Evolutionary conservation across 2,797 vertebrate genomes (phyloP), one percentile per base, ranked within the genome.

Genomic region (Alectoris magna): DNA sequence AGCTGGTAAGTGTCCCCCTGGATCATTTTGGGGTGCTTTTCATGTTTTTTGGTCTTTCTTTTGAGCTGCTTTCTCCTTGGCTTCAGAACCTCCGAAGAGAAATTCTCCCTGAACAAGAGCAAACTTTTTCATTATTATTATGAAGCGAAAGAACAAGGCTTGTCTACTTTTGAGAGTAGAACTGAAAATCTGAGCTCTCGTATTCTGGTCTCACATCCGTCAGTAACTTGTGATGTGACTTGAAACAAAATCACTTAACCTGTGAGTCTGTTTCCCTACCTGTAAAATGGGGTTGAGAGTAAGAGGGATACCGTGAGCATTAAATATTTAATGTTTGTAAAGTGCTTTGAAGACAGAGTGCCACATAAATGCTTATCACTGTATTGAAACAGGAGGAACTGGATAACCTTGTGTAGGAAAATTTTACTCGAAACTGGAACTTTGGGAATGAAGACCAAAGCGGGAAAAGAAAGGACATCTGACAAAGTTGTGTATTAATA

Each of bases 181-280:
- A 84, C 79, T 84, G 73, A 91, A 88, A 90, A 86, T 84, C 56
- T 3, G 62, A 92, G 71, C 71, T 96, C 85, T 46, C 79, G 48
- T 82, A 87, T 94, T 95, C 89, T 48, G 43, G 56, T 93, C 87
- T 92, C 91, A 90, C 66, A 77, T 90, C 64, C 11, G 6, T 83
- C 87, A 84, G 83, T 90, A 90, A 92, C 73, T 92, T 95, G 76
- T 84, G 85, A 91, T 95, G 87, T 92, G 93, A 95, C 93, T 95
- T 93, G 93, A 96, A 94, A 94, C 77, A 91, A 96, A 96, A 95
- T 93, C 89, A 87, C 38, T 96, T 96, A 88, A 96, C 95, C 94
- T 88, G 38, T 86, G 60, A 66, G 68, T 91, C 80, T 93, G 68
- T 88, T 92, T 88, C 64, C 60, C 48, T 95, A 91, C 68, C 85